phyloP scores from a whole-genome alignment of 2,113 vertebrate species.

The Glareola pratincola region DNA sequence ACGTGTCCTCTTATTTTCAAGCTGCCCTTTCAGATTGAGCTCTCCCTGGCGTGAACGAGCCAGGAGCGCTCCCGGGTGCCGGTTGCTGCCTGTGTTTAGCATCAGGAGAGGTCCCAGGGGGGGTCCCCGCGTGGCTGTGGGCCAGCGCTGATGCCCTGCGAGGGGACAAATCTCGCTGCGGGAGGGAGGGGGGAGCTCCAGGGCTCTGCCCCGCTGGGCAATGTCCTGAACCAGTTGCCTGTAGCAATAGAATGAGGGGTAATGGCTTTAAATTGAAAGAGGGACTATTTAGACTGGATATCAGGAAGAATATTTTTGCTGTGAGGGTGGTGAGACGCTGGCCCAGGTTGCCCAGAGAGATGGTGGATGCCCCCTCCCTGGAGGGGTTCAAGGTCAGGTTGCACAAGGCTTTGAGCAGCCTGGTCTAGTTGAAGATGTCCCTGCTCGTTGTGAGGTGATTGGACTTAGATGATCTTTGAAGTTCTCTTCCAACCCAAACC shows the following conservation, averaged over 20 bases:
- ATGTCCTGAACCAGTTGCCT: not conserved
- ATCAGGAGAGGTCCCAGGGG: not conserved
- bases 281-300: not conserved
- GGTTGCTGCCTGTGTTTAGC: not conserved
- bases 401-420: not conserved
- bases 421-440: not conserved
- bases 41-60: not conserved
- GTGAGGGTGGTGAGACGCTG: not conserved
- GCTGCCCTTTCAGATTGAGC: not conserved
- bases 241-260: not conserved
- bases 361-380: not conserved
- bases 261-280: not conserved
- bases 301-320: not conserved
- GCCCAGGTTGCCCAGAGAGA: not conserved
- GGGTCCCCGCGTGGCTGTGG: not conserved
- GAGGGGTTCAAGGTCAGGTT: not conserved
- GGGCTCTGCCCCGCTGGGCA: not conserved
- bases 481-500: not conserved
- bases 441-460: not conserved
- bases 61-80: not conserved
- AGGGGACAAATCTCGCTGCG: not conserved
- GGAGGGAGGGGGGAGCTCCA: not conserved
- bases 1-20: fast-evolving
- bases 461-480: not conserved
- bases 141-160: not conserved